phyloP scores from a whole-genome alignment of 2,113 vertebrate species.

The Macroglossus sobrinus region DNA sequence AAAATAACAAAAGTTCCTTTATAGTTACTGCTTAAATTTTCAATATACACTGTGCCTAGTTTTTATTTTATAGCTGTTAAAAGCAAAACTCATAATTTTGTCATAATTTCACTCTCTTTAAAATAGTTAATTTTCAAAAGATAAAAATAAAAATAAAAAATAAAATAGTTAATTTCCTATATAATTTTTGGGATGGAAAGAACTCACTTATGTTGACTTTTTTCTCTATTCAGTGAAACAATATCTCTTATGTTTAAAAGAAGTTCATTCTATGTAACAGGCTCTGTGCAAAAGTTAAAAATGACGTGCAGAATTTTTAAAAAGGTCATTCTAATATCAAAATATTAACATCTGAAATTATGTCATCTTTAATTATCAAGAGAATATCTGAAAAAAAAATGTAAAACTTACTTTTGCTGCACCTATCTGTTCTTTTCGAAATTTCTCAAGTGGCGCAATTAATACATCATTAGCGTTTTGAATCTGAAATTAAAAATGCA shows the following conservation, averaged over 20 bases:
- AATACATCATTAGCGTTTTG: slow-evolving; percentile 97
- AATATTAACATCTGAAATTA: slow-evolving; percentile 9
- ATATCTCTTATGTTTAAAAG: neutral
- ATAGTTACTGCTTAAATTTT: neutral
- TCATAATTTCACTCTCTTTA: neutral
- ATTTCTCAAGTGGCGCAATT: slow-evolving; percentile 96
- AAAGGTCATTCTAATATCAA: slow-evolving; percentile 48
- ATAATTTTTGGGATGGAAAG: neutral
- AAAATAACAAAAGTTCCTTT: neutral
- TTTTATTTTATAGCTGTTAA: slow-evolving; percentile 13
- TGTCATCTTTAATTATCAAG: neutral
- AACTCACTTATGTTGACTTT: neutral
- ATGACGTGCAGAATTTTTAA: slow-evolving; percentile 14
- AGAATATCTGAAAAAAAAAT: slow-evolving; percentile 52
- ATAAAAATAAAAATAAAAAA: too few species aligned
- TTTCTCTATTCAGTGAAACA: neutral
- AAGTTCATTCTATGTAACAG: slow-evolving; percentile 26
- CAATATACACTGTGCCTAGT: neutral
- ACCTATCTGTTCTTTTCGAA: slow-evolving; percentile 97
- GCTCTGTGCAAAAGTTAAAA: slow-evolving; percentile 27
- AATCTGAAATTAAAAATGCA: slow-evolving; percentile 89
- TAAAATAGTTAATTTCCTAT: neutral
- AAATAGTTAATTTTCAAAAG: neutral
- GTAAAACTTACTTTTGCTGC: slow-evolving; percentile 95
- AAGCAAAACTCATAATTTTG: neutral